Conservation (phyloP, 2,113 vertebrate genomes). For the Mastomys natalensis region DNA sequence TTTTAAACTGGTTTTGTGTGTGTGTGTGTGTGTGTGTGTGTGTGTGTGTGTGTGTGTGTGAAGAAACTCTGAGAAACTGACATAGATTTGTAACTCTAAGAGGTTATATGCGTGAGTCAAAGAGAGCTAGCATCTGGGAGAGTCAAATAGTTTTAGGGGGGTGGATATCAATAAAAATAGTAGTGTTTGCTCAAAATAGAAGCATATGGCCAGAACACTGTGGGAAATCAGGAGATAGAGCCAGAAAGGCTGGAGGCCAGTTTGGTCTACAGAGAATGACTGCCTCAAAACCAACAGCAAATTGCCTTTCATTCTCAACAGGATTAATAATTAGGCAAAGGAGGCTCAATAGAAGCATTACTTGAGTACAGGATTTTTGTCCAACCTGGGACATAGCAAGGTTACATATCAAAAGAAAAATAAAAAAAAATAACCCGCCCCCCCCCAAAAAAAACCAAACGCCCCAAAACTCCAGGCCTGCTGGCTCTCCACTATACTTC, state of each 20-base stretch:
- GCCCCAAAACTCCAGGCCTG: neutral
- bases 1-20: too few species aligned
- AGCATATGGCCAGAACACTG: neutral
- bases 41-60: too few species aligned
- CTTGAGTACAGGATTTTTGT: neutral
- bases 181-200: neutral
- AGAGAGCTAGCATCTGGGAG: neutral
- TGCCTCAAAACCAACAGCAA: neutral
- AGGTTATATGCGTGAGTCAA: neutral
- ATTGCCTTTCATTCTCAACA: neutral
- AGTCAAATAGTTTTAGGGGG: neutral
- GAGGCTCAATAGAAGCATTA: neutral
- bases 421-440: neutral
- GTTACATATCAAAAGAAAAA: neutral
- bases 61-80: neutral
- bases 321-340: neutral
- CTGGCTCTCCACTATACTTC: neutral
- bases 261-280: neutral
- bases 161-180: neutral
- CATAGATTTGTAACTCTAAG: neutral
- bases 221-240: neutral
- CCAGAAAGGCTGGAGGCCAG: neutral
- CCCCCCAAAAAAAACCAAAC: too few species aligned
- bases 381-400: neutral
- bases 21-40: too few species aligned